A percentile compares a stretch with the other conserved stretches of the same genome.
Evolutionary conservation across 1,140 invertebrate genomes (phyloP).

Genomic region (Coenobita brevimanus): DNA sequence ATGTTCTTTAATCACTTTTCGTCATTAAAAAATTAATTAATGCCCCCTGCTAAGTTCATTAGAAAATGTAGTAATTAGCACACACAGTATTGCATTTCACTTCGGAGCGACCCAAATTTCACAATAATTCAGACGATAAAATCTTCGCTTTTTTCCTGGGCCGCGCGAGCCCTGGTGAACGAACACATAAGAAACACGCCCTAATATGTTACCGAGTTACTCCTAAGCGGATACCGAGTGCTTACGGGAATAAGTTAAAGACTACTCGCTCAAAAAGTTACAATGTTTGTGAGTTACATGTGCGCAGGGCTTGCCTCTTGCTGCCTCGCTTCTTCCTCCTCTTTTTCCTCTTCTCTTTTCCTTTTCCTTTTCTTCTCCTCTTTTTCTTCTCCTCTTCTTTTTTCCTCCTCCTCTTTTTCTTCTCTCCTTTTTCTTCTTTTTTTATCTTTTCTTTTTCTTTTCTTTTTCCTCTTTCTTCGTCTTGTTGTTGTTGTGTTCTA

Average conservation of each 20-base stretch:
- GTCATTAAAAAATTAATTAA: slow-evolving; percentile 70
- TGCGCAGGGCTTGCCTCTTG: neutral
- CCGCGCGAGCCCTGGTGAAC: slow-evolving; percentile 3
- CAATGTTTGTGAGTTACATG: slow-evolving; percentile 28
- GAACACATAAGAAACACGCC: slow-evolving; percentile 33
- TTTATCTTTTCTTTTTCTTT: neutral
- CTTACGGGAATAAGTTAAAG: slow-evolving; percentile 56
- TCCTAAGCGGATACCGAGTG: slow-evolving; percentile 56
- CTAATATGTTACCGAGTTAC: slow-evolving; percentile 61
- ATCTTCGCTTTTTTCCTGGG: slow-evolving; percentile 11
- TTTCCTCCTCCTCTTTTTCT: neutral
- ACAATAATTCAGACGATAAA: slow-evolving; percentile 50
- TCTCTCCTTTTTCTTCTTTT: neutral
- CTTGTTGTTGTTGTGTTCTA: neutral
- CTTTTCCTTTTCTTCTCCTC: too few species aligned
- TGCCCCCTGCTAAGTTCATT: slow-evolving; percentile 70
- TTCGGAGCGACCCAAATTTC: slow-evolving; percentile 54
- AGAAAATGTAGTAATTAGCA: slow-evolving; percentile 70
- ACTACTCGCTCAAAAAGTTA: slow-evolving; percentile 39
- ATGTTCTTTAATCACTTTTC: slow-evolving; percentile 70
- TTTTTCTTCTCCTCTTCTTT: neutral
- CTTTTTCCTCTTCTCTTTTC: neutral
- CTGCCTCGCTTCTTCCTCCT: neutral
- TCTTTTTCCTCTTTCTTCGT: neutral
- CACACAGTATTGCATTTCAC: slow-evolving; percentile 65